Evolutionary conservation across 1,140 invertebrate genomes (phyloP).

Genomic region (Bursaphelenchus mucronatus): DNA sequence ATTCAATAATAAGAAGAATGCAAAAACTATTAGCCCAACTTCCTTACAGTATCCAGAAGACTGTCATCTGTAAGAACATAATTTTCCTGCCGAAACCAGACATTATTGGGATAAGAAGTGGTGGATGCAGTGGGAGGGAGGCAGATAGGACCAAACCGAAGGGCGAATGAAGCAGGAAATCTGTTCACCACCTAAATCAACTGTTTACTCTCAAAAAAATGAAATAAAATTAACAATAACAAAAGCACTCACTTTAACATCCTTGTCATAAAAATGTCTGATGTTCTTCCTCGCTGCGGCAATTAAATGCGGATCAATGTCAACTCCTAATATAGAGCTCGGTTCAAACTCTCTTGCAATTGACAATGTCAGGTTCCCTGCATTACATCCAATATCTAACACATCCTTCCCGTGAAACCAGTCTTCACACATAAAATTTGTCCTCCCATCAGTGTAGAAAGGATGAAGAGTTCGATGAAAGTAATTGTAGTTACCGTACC

Average conservation of each 20-base stretch:
- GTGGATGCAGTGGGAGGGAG: neutral
- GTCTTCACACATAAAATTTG: slow-evolving; percentile 22
- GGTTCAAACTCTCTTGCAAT: slow-evolving; percentile 79
- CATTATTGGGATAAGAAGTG: slow-evolving; percentile 37
- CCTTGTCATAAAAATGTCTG: slow-evolving; percentile 70
- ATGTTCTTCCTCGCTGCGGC: slow-evolving; percentile 75
- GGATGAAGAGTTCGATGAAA: slow-evolving; percentile 6
- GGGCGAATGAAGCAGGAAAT: slow-evolving; percentile 23
- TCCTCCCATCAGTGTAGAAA: slow-evolving; percentile 9
- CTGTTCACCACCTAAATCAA: slow-evolving; percentile 16
- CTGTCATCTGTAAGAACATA: slow-evolving; percentile 69
- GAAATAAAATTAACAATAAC: neutral
- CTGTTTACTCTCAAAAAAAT: slow-evolving; percentile 5
- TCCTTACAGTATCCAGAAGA: neutral
- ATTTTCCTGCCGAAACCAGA: slow-evolving; percentile 72
- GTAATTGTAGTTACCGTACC: slow-evolving; percentile 24
- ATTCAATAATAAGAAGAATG: slow-evolving; percentile 6
- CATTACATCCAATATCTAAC: slow-evolving; percentile 93
- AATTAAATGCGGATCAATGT: slow-evolving; percentile 85
- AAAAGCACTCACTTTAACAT: slow-evolving; percentile 45
- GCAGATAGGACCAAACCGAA: slow-evolving; percentile 20
- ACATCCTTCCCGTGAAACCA: slow-evolving; percentile 70
- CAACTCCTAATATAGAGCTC: slow-evolving; percentile 80
- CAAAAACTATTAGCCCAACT: neutral
- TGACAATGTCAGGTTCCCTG: slow-evolving; percentile 78